A percentile compares a stretch with the other conserved stretches of the same genome.
These are phyloP conservation scores for Anagyrus pseudococci DNA, from an alignment of 2,888 invertebrate species.

Conservation along the genomic window DNA sequence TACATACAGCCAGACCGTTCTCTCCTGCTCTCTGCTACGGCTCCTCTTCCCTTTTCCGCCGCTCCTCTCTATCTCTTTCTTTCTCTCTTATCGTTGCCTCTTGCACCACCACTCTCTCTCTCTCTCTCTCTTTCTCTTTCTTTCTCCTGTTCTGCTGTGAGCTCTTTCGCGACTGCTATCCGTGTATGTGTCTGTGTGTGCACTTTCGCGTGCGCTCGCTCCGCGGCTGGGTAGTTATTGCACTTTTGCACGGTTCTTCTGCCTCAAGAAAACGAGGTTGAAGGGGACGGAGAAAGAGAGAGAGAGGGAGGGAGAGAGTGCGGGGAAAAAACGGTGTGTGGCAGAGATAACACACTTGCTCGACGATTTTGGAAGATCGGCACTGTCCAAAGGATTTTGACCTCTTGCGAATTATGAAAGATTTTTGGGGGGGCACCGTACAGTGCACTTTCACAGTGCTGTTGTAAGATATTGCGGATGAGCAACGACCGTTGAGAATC, in stretches of 20 bases:
- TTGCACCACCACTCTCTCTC: slow-evolving; percentile 1
- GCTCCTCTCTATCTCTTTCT: slow-evolving; percentile 1
- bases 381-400: too few relatives aligned
- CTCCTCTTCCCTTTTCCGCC: not conserved
- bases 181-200: not conserved
- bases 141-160: not conserved
- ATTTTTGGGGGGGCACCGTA: too few relatives aligned
- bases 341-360: not conserved
- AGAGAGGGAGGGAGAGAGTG: too few relatives aligned
- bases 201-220: not conserved
- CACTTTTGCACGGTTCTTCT: not conserved
- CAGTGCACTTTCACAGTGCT: too few relatives aligned
- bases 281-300: too few relatives aligned
- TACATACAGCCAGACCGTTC: too few relatives aligned
- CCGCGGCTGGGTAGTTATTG: not conserved
- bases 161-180: not conserved
- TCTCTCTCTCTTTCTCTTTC: slow-evolving; percentile 8
- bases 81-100: not conserved
- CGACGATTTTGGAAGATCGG: not conserved
- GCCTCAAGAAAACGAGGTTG: too few relatives aligned
- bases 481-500: too few relatives aligned
- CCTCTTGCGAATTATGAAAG: too few relatives aligned
- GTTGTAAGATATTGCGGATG: too few relatives aligned
- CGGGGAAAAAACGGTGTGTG: not conserved
- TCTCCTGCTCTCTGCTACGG: not conserved